phyloP scores from a whole-genome alignment of 2,888 invertebrate genomes.

The Prostheceraeus crozeri region DNA sequence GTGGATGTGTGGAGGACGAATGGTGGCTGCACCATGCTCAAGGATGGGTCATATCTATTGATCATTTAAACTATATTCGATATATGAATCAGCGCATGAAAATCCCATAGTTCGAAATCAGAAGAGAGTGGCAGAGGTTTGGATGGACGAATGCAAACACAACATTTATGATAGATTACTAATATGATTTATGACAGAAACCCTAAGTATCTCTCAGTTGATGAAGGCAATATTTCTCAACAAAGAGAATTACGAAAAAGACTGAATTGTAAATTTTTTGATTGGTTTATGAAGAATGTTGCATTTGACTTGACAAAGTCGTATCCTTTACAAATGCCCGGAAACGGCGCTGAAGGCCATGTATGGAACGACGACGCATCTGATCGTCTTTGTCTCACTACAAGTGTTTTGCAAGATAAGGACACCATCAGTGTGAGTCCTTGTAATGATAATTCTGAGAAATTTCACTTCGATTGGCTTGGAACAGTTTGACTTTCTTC shows the following conservation, averaged over 20 bases:
- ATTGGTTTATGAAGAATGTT: conserved; percentile 93
- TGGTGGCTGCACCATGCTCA: conserved; percentile 84
- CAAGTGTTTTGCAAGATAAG: too few relatives aligned
- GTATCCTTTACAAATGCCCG: too few relatives aligned
- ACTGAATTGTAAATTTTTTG: conserved; percentile 79
- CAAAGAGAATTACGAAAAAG: conserved; percentile 69
- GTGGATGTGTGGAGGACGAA: conserved; percentile 86
- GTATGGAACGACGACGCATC: too few relatives aligned
- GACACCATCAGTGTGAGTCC: too few relatives aligned
- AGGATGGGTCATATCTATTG: conserved; percentile 73
- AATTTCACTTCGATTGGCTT: too few relatives aligned
- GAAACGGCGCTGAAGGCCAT: too few relatives aligned
- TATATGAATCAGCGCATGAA: too few relatives aligned
- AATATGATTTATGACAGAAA: conserved; percentile 64
- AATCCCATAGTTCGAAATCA: conserved; percentile 66
- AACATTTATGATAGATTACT: conserved; percentile 73
- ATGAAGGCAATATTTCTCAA: conserved; percentile 71
- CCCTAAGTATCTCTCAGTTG: conserved; percentile 68
- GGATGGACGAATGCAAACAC: conserved; percentile 95
- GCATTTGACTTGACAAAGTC: too few relatives aligned
- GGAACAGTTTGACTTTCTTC: too few relatives aligned
- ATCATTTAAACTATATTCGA: conserved; percentile 64
- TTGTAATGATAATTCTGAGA: too few relatives aligned
- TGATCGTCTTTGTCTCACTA: too few relatives aligned
- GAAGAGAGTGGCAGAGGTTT: conserved; percentile 74